A percentile compares a stretch with the other conserved stretches of the same genome.
Conservation (phyloP, 2,797 vertebrate species). For the Hapalemur alaotrensis region DNA sequence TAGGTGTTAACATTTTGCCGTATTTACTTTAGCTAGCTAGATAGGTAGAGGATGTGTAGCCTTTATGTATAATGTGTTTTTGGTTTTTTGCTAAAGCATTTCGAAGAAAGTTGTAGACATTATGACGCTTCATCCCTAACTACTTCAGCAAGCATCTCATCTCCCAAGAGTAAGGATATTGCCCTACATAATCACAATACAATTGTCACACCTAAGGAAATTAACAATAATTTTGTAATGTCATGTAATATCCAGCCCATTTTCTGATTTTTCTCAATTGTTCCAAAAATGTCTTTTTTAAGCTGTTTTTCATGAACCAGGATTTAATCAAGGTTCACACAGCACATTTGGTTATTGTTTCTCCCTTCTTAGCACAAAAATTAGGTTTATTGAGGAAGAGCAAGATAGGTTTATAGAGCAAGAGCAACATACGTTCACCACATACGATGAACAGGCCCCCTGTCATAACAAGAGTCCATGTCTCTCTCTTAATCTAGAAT, state of each 20-base stretch:
- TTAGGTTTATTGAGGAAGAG: too few species aligned
- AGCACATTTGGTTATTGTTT: not conserved
- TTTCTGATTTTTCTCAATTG: constrained; percentile 42
- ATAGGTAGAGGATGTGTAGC: not conserved
- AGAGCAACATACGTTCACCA: too few species aligned
- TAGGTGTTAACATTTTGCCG: constrained; percentile 23
- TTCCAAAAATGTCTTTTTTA: not conserved
- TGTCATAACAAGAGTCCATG: too few species aligned
- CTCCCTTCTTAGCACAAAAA: too few species aligned
- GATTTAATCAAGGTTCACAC: constrained; percentile 6
- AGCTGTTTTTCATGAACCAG: not conserved
- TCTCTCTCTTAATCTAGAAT: constrained; percentile 5
- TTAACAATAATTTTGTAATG: not conserved
- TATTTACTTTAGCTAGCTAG: not conserved
- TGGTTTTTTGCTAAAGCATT: not conserved
- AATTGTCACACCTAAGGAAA: not conserved
- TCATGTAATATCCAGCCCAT: not conserved
- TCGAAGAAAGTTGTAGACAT: constrained; percentile 7
- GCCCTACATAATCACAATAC: not conserved
- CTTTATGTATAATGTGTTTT: not conserved
- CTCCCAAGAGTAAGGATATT: constrained; percentile 41
- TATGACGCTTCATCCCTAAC: not conserved
- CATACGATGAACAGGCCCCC: too few species aligned
- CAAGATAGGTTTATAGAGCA: too few species aligned
- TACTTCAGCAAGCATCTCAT: not conserved